phyloP scores from a whole-genome alignment of 2,888 invertebrate species.

The Subacronicta megacephala region DNA sequence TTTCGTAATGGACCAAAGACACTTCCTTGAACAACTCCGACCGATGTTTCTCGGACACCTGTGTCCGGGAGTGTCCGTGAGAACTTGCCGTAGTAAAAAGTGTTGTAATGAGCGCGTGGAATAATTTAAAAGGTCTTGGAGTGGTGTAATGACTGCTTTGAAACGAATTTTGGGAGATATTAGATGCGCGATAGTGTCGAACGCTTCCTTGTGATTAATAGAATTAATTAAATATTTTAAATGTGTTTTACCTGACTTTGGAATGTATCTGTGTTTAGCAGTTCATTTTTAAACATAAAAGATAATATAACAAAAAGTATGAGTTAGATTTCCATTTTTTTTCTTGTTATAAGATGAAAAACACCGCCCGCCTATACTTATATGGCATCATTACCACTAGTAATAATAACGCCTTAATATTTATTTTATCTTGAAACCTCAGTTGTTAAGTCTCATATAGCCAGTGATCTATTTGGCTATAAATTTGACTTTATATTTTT shows the following conservation, averaged over 20 bases:
- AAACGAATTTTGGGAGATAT: slow-evolving; percentile 2
- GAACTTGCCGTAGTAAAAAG: slow-evolving; percentile 37
- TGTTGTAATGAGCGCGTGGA: slow-evolving; percentile 30
- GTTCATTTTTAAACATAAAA: too few relatives aligned
- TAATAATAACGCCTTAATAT: too few relatives aligned
- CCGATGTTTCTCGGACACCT: slow-evolving; percentile 49
- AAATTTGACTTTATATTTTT: too few relatives aligned
- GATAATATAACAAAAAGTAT: too few relatives aligned
- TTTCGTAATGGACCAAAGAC: slow-evolving; percentile 48
- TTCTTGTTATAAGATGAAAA: too few relatives aligned
- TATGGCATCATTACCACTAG: too few relatives aligned
- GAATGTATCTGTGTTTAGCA: neutral
- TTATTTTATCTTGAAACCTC: too few relatives aligned
- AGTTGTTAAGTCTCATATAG: too few relatives aligned
- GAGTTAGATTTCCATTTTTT: too few relatives aligned
- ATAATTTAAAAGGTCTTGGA: slow-evolving; percentile 40
- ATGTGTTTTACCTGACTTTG: neutral
- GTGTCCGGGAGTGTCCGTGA: slow-evolving; percentile 60
- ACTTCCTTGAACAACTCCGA: slow-evolving; percentile 53
- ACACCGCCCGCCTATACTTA: too few relatives aligned
- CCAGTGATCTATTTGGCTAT: too few relatives aligned
- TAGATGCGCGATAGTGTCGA: neutral
- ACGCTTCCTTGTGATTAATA: neutral
- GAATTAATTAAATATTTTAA: neutral
- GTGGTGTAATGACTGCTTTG: slow-evolving; percentile 18